phyloP scores from a whole-genome alignment of 2,797 vertebrate genomes.

The Vultur gryphus region DNA sequence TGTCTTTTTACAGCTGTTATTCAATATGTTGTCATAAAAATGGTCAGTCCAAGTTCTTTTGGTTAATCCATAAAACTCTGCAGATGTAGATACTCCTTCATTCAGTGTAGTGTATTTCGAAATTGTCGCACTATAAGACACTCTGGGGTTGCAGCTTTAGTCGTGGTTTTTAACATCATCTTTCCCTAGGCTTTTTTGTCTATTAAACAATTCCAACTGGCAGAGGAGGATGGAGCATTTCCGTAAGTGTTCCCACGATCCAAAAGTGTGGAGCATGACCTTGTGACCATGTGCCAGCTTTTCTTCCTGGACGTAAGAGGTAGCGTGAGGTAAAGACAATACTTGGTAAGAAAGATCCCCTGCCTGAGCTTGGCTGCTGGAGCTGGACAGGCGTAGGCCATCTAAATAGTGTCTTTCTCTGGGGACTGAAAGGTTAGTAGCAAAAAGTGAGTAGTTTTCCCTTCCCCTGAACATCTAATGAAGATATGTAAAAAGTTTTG shows the following conservation, averaged over 20 bases:
- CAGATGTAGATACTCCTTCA: not conserved
- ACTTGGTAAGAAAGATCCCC: not conserved
- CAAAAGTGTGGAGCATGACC: not conserved
- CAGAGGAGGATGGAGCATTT: not conserved
- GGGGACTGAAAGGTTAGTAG: not conserved
- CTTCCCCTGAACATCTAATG: not conserved
- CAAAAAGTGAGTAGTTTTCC: not conserved
- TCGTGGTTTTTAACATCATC: not conserved
- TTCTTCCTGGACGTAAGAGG: not conserved
- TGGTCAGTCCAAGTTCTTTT: not conserved
- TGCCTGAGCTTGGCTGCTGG: not conserved
- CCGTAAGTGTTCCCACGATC: slow-evolving; percentile 33
- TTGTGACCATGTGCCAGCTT: not conserved
- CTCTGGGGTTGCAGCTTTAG: not conserved
- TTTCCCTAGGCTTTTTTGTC: not conserved
- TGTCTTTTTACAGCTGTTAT: not conserved
- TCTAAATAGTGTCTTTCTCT: not conserved
- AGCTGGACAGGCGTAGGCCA: not conserved
- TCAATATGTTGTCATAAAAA: not conserved
- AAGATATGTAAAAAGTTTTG: not conserved
- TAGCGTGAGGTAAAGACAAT: slow-evolving; percentile 41
- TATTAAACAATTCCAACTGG: slow-evolving; percentile 47
- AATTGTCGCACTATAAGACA: not conserved
- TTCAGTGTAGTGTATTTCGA: not conserved
- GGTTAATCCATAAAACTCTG: not conserved